phyloP scores from a whole-genome alignment of 1,140 invertebrate species.

The Drosophila burlai region DNA sequence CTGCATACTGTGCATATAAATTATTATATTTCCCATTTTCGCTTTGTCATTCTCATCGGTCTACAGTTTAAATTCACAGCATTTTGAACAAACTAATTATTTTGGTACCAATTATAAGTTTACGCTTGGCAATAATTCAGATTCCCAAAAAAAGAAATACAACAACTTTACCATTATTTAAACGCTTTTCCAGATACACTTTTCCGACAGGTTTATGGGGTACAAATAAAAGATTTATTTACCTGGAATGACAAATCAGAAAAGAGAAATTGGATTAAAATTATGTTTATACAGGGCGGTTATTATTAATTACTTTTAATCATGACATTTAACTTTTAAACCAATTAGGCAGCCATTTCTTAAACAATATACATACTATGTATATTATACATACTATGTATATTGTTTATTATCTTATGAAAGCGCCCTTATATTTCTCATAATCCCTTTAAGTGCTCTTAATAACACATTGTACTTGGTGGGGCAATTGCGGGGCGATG shows the following conservation, averaged over 20 bases:
- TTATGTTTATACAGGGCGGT: too few relatives aligned
- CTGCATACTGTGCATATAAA: background rate
- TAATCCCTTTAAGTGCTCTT: background rate
- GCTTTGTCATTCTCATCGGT: background rate
- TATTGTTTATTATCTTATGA: background rate
- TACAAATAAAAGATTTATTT: slow-evolving; percentile 9
- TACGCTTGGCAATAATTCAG: background rate
- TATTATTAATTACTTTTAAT: background rate
- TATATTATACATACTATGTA: background rate
- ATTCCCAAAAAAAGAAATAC: background rate
- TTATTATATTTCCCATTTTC: background rate
- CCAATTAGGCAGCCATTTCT: too few relatives aligned
- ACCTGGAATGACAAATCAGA: slow-evolving; percentile 19
- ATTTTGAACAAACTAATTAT: background rate
- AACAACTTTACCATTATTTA: slow-evolving; percentile 1
- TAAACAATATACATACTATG: too few relatives aligned
- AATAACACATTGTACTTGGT: background rate
- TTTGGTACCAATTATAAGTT: background rate
- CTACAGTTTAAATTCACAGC: background rate
- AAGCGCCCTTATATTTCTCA: background rate
- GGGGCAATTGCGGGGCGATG: slow-evolving; percentile 56
- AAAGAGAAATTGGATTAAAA: slow-evolving; percentile 4
- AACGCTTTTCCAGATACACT: slow-evolving; percentile 6
- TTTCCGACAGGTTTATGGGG: background rate
- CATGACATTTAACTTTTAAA: background rate